These are phyloP conservation scores for Cryptoblepharus egeriae DNA, from an alignment of 2,797 vertebrate species.

Conservation along the genomic window DNA sequence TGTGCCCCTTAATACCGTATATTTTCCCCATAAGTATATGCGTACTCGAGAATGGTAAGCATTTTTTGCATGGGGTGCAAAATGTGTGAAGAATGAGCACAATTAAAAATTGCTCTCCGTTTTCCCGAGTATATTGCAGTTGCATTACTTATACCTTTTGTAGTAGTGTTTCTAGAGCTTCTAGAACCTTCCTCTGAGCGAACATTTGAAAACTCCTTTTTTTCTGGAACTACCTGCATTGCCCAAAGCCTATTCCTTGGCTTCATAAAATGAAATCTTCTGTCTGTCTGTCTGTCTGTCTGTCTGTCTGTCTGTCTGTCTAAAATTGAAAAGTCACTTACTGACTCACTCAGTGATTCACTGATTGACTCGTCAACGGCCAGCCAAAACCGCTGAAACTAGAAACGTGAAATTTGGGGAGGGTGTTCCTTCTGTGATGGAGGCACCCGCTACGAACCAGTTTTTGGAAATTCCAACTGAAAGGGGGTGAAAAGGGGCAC, in stretches of 20 bases:
- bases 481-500: too few relatives aligned
- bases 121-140: neutral
- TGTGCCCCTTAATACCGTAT: conserved; percentile 4
- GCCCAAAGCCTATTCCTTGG: neutral
- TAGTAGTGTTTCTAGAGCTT: neutral
- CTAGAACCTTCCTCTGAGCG: neutral
- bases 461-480: too few relatives aligned
- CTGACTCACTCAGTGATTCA: too few relatives aligned
- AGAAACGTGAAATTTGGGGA: too few relatives aligned
- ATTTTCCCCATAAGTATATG: neutral
- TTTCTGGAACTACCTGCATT: neutral
- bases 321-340: too few relatives aligned
- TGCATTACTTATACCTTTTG: neutral
- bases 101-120: neutral
- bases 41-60: neutral
- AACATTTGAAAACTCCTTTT: neutral
- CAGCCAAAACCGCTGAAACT: too few relatives aligned
- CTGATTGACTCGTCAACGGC: too few relatives aligned
- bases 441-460: too few relatives aligned
- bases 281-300: too few relatives aligned
- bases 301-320: too few relatives aligned
- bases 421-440: too few relatives aligned
- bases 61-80: neutral
- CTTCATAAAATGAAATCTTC: conserved; percentile 1
- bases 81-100: neutral